Percentiles rank a stretch among this genome's conserved stretches.
phyloP scores from a whole-genome alignment of 2,797 vertebrate genomes.

The Adelosebastes latens region DNA sequence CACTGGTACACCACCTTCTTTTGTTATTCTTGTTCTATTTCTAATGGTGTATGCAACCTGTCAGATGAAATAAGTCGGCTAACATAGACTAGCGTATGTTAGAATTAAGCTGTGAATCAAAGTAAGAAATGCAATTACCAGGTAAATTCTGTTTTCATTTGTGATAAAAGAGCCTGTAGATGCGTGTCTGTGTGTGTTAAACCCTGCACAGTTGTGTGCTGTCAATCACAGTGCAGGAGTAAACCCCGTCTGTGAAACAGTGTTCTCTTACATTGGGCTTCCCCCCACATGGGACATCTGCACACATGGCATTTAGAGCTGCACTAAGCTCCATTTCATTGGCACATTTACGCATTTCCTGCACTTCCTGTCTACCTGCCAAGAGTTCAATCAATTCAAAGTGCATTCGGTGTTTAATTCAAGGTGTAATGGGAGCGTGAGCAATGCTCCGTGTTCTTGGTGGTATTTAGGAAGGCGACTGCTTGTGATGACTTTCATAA shows the following conservation, averaged over 20 bases:
- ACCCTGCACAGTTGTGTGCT: slow-evolving; percentile 59
- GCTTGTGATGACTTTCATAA: slow-evolving; percentile 38
- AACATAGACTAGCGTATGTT: neutral
- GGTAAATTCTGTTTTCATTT: slow-evolving; percentile 15
- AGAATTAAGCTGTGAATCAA: neutral
- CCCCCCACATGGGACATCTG: slow-evolving; percentile 59
- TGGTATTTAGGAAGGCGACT: slow-evolving; percentile 26
- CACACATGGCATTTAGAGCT: slow-evolving; percentile 62
- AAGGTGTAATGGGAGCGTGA: slow-evolving; percentile 16
- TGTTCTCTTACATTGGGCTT: slow-evolving; percentile 56
- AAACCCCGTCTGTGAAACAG: slow-evolving; percentile 52
- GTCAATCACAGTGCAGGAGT: slow-evolving; percentile 48
- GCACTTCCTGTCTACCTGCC: slow-evolving; percentile 32
- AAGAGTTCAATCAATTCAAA: slow-evolving; percentile 29
- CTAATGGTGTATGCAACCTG: neutral
- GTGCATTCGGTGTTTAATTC: slow-evolving; percentile 46
- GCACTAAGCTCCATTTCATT: slow-evolving; percentile 51
- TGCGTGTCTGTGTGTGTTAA: neutral
- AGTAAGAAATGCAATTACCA: neutral
- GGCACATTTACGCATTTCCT: slow-evolving; percentile 58
- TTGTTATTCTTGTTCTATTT: neutral
- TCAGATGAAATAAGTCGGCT: neutral
- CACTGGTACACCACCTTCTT: neutral
- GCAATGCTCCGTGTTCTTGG: slow-evolving; percentile 42
- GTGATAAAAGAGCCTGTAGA: slow-evolving; percentile 3